Conservation (phyloP, 1,140 invertebrate genomes). For the Cotesia chilonis region DNA sequence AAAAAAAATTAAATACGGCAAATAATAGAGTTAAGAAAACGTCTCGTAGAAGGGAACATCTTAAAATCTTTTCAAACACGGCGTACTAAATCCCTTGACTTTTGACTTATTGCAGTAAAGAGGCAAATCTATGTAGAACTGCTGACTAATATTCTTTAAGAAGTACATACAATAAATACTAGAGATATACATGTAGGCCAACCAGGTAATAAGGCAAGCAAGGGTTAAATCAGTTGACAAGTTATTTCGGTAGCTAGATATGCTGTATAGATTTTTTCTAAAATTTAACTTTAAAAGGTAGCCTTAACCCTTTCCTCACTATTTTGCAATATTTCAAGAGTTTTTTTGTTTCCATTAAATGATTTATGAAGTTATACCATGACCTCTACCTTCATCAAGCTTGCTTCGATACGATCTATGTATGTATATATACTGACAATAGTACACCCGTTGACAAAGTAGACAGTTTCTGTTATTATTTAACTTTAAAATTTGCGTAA, state of each 20-base stretch:
- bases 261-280: no score
- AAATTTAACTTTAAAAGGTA: neutral
- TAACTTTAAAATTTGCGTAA: constrained; percentile 49
- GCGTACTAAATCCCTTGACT: constrained; percentile 37
- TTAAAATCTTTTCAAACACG: no score
- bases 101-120: neutral
- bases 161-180: neutral
- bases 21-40: no score
- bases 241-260: constrained; percentile 25
- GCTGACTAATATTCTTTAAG: constrained; percentile 13
- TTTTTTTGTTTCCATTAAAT: constrained; percentile 39
- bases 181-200: neutral
- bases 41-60: no score
- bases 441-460: constrained; percentile 4
- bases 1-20: no score
- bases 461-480: constrained; percentile 2
- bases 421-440: no score
- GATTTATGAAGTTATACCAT: constrained; percentile 42
- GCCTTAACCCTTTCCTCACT: constrained; percentile 43
- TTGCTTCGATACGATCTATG: neutral
- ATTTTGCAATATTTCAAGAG: constrained; percentile 44
- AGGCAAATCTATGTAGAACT: no score
- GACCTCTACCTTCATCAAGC: constrained; percentile 28
- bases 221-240: constrained; percentile 27
- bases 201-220: constrained; percentile 7